Evolutionary conservation across 2,888 invertebrate genomes (phyloP), one percentile per base, ranked within the genome.

Genomic region (Agriopis marginaria): DNA sequence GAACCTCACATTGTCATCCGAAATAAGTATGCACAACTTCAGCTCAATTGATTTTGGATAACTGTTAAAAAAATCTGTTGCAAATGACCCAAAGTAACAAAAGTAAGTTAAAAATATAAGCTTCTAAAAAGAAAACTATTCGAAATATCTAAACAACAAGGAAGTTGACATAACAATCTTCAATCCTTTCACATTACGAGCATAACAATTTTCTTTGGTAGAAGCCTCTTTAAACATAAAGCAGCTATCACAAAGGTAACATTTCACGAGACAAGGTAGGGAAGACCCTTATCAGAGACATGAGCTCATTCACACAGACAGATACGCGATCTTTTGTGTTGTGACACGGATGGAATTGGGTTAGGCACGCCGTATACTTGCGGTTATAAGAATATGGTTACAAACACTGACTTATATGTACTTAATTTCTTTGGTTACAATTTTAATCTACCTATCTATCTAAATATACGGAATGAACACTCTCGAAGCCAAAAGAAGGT

Each of bases 271-370:
- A 67, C 64, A 69, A 63, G 65, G 63, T 71, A 64, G 59, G 55
- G 60, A 40, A 47, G n/a, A 74, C 72, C 74, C 75, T 73, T 71
- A 73, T 74, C 75, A 71, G 67, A 17, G 51, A 63, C 62, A 68
- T 49, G 65, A 66, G 61, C 72, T 74, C 71, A 73, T 75, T 70
- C 72, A 56, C 59, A 68, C 70, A 69, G 73, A 72, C 70, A 75
- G 71, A 71, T 70, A 70, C 66, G 63, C 63, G 55, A 67, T 70
- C 72, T 74, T 72, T 75, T 76, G 74, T 74, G 72, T 70, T 66
- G 70, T 73, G 75, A 74, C 72, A 73, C 66, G 67, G 66, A 70
- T 58, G 70, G 64, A 70, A 75, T 75, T 71, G 65, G 61, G 58
- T 71, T 60, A 70, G 68, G 63, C 1, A 9, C 2, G 10, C 14